Percentiles rank a stretch among this genome's conserved stretches.
Evolutionary conservation across 2,888 invertebrate species (phyloP).

Genomic region (Steromphala cineraria): DNA sequence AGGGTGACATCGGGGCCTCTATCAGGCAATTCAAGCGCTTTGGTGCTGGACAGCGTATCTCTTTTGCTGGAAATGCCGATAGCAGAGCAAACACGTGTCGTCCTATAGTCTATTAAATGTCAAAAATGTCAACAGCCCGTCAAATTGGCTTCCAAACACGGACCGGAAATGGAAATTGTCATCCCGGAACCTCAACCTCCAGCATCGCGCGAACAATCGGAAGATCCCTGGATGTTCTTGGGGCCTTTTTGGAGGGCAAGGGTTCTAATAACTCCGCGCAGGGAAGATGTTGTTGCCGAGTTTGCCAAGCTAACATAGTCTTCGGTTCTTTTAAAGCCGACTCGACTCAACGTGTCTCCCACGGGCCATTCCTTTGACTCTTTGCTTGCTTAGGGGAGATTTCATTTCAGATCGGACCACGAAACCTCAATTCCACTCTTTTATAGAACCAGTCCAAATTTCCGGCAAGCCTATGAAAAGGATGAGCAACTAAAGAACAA

Average conservation of each 20-base stretch:
- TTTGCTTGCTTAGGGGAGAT: conserved; percentile 18
- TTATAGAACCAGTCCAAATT: conserved; percentile 13
- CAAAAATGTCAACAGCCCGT: conserved; percentile 31
- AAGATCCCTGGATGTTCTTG: not conserved
- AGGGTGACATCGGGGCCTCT: not conserved
- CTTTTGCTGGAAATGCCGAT: conserved; percentile 23
- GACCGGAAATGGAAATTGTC: conserved; percentile 30
- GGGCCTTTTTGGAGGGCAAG: not conserved
- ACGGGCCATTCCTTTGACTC: not conserved
- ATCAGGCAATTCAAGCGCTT: conserved; percentile 18
- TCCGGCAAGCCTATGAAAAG: conserved; percentile 19
- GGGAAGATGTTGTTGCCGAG: not conserved
- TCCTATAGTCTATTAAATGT: conserved; percentile 30
- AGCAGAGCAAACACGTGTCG: conserved; percentile 31
- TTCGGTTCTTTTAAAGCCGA: not conserved
- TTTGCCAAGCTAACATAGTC: not conserved
- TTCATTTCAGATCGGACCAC: conserved; percentile 21
- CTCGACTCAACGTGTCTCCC: not conserved
- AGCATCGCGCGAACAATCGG: not conserved
- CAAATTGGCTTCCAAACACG: conserved; percentile 26
- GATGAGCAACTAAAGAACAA: conserved; percentile 14
- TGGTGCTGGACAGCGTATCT: conserved; percentile 23
- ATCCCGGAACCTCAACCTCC: conserved; percentile 19
- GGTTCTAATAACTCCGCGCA: conserved; percentile 1
- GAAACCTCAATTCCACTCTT: conserved; percentile 15